Evolutionary conservation across 2,888 invertebrate species (phyloP), one percentile per base, ranked within the genome.

Genomic region (Celastrina argiolus): DNA sequence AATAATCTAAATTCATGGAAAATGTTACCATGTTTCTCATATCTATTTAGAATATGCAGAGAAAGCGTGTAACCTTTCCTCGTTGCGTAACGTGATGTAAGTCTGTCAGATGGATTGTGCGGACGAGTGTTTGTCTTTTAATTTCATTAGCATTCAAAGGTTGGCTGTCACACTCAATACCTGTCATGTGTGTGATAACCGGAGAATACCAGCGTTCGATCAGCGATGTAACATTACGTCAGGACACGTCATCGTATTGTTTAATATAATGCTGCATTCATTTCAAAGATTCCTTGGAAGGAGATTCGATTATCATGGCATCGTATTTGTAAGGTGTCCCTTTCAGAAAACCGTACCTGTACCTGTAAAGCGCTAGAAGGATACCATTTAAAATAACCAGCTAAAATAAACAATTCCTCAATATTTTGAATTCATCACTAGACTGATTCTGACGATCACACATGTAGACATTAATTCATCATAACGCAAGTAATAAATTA

Each of bases 71-170:
- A 39, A 61, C 61, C 39, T 61, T 61, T 61, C 61, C 36, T 36
- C 61, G 61, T 61, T 61, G 39, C 61, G 61, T 39, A 61, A 39
- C 34, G 36, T 39, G 59, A 59, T 61, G 61, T 39, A 61, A 61
- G 61, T 36, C 59, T 31, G 36, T 34, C 61, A 22, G 61, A 22
- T 22, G 18, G 14, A 0, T 10, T 18, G 39, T 61, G 31, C 16
- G 16, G 36, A 36, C 39, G 61, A 36, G 22, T 61, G 12, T 61
- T 39, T 61, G 34, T 39, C 61, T 36, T 61, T 36, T 61, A 34
- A 36, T 61, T 36, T 61, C 61, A 61, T 61, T 61, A 39, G 61
- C 36, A 61, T 61, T 61, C 61, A 61, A 61, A 61, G 61, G 61
- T 22, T 61, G 61, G 61, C 34, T 61, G 61, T 61, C 61, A 61